Conservation (phyloP, 2,888 invertebrate genomes). For the Phanerotoma sp. region DNA sequence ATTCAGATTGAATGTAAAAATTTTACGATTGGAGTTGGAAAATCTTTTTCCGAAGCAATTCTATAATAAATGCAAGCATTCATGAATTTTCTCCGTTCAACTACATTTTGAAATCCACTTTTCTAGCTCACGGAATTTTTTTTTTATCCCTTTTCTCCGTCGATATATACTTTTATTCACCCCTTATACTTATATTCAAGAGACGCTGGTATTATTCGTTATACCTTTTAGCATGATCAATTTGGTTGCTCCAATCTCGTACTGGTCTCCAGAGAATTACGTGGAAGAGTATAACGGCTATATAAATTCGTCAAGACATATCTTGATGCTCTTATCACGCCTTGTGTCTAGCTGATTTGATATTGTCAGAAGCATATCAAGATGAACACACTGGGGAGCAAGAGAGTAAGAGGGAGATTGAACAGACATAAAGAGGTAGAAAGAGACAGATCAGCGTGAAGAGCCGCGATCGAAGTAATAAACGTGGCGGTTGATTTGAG, state of each 20-base stretch:
- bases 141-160: neutral
- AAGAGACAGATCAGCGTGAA: neutral
- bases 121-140: neutral
- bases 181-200: neutral
- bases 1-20: constrained; percentile 13
- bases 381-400: neutral
- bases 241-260: constrained; percentile 26
- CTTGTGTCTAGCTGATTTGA: neutral
- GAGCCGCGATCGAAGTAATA: neutral
- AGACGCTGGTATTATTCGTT: constrained; percentile 11
- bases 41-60: constrained; percentile 15
- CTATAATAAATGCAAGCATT: constrained; percentile 16
- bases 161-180: constrained; percentile 1
- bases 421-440: too few relatives aligned
- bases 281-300: too few relatives aligned
- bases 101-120: constrained; percentile 15
- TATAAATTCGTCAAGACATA: neutral
- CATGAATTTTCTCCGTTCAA: constrained; percentile 4
- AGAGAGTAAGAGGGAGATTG: constrained; percentile 2
- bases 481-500: constrained; percentile 7
- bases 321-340: neutral
- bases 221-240: constrained; percentile 22
- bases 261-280: constrained; percentile 7
- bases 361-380: constrained; percentile 6
- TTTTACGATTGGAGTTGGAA: constrained; percentile 2